Base-by-base conservation (phyloP, 2,797 vertebrate species). In the Pterois miles region DNA sequence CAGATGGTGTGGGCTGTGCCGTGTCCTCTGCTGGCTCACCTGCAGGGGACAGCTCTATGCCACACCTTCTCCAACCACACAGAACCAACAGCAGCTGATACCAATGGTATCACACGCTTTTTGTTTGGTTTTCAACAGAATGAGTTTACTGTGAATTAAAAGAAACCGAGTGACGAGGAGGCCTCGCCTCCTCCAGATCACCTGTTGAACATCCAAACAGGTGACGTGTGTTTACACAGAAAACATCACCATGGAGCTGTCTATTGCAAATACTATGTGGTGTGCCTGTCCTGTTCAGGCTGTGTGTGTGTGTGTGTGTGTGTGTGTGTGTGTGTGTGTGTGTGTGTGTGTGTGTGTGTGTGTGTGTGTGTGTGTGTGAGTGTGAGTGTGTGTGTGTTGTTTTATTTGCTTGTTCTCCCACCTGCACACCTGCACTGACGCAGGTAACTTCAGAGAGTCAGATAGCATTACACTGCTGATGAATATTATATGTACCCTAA, bases 251-350 rank as follows among this genome's bases (percentile, higher is more conserved):
- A 76, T 73, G 80, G 86, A 54, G 74, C n/a, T 50, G 40, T 36
- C 65, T 16, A 75, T 78, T 81, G 77, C 79, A 89, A 88, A 91
- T 85, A 84, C 4, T 31, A 23, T 13, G 6, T 20, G 56, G 52
- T 71, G 50, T 20, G 54, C 25, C 40, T 46, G 31, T 65, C 46
- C 1, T 54, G 78, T 31, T 64, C 7, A 20, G 3, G 13, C 31
- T 69, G 12, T 7, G 25, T 18, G 71, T 54, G 71, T 29, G n/a
- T n/a, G n/a, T n/a, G n/a, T n/a, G n/a, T n/a, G n/a, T n/a, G n/a
- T n/a, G n/a, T n/a, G n/a, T n/a, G n/a, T n/a, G n/a, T n/a, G n/a
- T n/a, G n/a, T n/a, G n/a, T n/a, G n/a, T n/a, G n/a, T n/a, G n/a
- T n/a, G n/a, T n/a, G n/a, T n/a, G n/a, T n/a, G n/a, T n/a, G n/a